phyloP scores from a whole-genome alignment of 64 coral and sea anemone species.

The Stichodactyla mertensii region DNA sequence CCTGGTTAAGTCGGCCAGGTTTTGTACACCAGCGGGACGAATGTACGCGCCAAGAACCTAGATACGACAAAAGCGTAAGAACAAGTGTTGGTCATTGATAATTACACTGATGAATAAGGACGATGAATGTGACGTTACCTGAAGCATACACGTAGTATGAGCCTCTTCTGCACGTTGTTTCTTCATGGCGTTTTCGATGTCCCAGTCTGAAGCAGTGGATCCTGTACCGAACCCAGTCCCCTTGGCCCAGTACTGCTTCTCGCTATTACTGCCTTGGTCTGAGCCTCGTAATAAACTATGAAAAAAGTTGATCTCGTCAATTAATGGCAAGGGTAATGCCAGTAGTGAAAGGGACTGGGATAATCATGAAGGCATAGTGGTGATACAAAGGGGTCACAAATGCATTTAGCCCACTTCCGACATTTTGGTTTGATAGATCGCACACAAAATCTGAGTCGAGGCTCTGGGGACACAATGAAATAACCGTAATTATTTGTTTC shows the following conservation, averaged over 20 bases:
- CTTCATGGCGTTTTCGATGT: conserved; percentile 91
- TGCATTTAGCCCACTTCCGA: too few species aligned
- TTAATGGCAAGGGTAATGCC: too few species aligned
- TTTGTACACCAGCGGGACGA: conserved; percentile 38
- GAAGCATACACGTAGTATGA: conserved; percentile 88
- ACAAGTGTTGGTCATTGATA: neutral
- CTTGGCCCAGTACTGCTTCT: conserved; percentile 99
- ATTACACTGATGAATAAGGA: neutral
- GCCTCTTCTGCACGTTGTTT: conserved; percentile 95
- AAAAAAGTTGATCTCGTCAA: neutral
- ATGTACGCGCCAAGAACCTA: conserved; percentile 88
- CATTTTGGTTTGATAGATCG: too few species aligned
- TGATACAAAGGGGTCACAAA: neutral
- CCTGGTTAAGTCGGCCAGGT: neutral
- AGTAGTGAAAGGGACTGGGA: neutral
- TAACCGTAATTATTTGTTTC: too few species aligned
- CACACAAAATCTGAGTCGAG: too few species aligned
- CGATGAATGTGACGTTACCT: conserved; percentile 40
- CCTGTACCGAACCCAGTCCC: conserved; percentile 98
- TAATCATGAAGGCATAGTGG: neutral
- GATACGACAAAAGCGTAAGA: neutral
- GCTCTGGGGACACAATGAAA: too few species aligned
- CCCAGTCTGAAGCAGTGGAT: conserved; percentile 93
- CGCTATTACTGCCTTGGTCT: conserved; percentile 37
- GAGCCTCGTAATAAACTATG: conserved; percentile 59